Evolutionary conservation across 2,888 invertebrate genomes (phyloP).

Genomic region (Eristalinus aeneus): DNA sequence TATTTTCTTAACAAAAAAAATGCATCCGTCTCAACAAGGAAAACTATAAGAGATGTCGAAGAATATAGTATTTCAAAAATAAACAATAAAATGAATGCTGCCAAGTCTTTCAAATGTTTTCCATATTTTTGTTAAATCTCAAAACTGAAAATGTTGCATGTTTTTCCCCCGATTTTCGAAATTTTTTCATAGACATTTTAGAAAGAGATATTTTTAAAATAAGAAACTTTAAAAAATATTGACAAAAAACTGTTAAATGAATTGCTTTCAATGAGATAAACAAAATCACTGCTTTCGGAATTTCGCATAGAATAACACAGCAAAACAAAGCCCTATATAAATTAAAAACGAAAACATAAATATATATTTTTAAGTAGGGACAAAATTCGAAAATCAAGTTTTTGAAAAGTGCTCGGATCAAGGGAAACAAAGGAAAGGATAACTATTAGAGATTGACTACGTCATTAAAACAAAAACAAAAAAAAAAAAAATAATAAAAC

Average conservation of each 20-base stretch:
- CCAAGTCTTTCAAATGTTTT: constrained; percentile 31
- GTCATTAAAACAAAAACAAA: constrained; percentile 5
- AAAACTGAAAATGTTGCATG: constrained; percentile 36
- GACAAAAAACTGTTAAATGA: constrained; percentile 29
- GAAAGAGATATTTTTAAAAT: neutral
- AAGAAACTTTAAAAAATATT: constrained; percentile 9
- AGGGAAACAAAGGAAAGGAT: neutral
- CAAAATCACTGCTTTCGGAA: constrained; percentile 48
- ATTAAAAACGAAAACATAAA: neutral
- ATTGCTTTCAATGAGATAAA: constrained; percentile 32
- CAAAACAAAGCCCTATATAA: constrained; percentile 26
- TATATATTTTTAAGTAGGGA: neutral
- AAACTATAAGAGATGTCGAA: neutral
- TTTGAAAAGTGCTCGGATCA: neutral
- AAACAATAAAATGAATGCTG: constrained; percentile 62
- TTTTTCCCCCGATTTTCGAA: neutral
- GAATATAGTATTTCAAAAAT: neutral
- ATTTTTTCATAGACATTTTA: constrained; percentile 39
- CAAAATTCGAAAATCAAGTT: neutral
- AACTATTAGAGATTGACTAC: constrained; percentile 21
- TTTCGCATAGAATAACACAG: constrained; percentile 30
- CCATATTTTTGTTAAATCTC: neutral
- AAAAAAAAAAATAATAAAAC: constrained; percentile 4
- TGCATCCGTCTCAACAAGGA: constrained; percentile 48
- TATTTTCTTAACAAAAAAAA: neutral